phyloP scores from a whole-genome alignment of 2,797 vertebrate species.

The Anniella stebbinsi region DNA sequence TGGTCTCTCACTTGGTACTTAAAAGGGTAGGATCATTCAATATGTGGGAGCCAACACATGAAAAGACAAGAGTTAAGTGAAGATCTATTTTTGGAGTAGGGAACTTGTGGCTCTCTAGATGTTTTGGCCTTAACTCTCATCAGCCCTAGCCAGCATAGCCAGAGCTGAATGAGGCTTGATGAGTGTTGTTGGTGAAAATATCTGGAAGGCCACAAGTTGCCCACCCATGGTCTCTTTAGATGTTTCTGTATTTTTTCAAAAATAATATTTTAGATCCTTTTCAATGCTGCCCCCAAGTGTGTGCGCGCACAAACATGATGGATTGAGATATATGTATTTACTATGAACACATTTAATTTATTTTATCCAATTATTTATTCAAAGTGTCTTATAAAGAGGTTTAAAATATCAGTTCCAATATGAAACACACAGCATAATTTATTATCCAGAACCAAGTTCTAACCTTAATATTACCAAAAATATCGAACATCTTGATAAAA shows the following conservation, averaged over 20 bases:
- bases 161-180: no score
- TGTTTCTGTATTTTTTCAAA: not conserved
- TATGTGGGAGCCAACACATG: no score
- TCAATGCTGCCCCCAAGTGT: not conserved
- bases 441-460: not conserved
- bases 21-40: not conserved
- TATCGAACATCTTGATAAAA: slow-evolving; percentile 3
- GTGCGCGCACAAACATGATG: not conserved
- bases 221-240: not conserved
- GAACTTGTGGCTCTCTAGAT: no score
- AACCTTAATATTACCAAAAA: not conserved
- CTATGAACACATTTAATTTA: not conserved
- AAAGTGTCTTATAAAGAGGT: not conserved
- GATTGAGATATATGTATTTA: not conserved
- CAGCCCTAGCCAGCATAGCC: no score
- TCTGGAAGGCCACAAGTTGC: not conserved
- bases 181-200: not conserved
- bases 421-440: not conserved
- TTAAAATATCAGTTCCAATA: not conserved
- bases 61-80: no score
- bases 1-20: not conserved
- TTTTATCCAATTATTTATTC: not conserved
- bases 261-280: not conserved
- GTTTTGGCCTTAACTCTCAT: no score
- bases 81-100: no score